phyloP scores from a whole-genome alignment of 2,797 vertebrate species.

The Rhadinocentrus ornatus region DNA sequence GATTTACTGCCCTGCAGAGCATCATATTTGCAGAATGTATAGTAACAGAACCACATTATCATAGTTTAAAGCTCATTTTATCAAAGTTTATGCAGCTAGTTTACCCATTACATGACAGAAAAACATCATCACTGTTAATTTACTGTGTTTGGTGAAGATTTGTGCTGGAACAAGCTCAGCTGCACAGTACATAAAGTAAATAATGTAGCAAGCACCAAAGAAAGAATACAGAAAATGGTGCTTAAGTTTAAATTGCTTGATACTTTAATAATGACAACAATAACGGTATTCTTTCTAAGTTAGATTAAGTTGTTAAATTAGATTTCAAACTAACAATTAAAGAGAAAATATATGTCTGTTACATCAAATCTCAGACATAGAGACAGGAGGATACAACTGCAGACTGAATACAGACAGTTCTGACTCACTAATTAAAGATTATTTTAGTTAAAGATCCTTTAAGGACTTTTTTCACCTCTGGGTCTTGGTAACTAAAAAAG shows the following conservation, averaged over 20 bases:
- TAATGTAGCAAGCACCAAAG: background rate
- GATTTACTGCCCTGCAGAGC: background rate
- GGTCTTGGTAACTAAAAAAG: background rate
- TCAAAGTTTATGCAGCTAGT: constrained; percentile 46
- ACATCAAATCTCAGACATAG: background rate
- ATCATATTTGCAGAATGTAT: background rate
- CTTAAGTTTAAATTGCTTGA: background rate
- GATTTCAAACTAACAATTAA: background rate
- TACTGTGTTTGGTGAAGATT: background rate
- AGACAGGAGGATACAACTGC: background rate
- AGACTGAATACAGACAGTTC: background rate
- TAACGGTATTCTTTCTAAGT: background rate
- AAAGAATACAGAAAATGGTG: background rate
- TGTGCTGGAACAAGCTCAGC: constrained; percentile 10
- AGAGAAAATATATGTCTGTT: background rate
- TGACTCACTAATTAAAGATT: background rate
- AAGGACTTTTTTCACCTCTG: background rate
- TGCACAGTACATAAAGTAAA: background rate
- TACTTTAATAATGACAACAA: background rate
- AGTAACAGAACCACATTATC: background rate
- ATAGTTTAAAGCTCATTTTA: background rate
- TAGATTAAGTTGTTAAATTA: background rate
- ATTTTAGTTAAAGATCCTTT: background rate
- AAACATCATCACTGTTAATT: constrained; percentile 8
- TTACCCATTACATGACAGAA: background rate